Evolutionary conservation across 2,797 vertebrate species (phyloP).

Genomic region (Cryptoblepharus egeriae): DNA sequence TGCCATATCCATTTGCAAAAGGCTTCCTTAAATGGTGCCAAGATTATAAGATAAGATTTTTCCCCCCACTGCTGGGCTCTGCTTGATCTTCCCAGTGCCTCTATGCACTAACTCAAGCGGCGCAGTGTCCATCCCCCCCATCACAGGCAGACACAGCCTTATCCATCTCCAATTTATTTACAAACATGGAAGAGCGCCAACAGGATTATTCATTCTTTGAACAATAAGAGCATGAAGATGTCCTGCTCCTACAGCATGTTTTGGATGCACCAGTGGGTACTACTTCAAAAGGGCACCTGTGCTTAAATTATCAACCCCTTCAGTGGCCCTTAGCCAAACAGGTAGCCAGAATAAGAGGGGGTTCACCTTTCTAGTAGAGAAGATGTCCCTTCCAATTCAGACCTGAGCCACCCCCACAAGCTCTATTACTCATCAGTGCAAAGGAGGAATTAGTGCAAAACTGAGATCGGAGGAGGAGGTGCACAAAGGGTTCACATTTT

Average conservation of each 20-base stretch:
- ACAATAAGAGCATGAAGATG: neutral
- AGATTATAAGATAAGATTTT: no score
- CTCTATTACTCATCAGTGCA: neutral
- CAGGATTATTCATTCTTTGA: neutral
- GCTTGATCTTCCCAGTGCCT: no score
- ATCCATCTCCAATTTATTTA: constrained; percentile 26
- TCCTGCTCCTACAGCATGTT: neutral
- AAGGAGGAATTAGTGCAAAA: constrained; percentile 14
- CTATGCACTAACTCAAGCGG: no score
- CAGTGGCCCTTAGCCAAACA: neutral
- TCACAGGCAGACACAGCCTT: neutral
- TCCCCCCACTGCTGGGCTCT: neutral
- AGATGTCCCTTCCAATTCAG: neutral
- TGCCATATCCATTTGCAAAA: no score
- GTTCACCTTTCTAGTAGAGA: neutral
- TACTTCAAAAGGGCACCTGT: neutral
- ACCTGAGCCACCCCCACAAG: neutral
- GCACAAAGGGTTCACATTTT: neutral
- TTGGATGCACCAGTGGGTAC: neutral
- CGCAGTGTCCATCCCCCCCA: no score
- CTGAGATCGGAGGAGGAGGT: neutral
- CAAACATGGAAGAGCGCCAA: constrained; percentile 21
- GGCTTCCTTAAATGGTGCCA: no score
- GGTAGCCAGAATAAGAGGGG: neutral
- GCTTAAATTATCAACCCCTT: neutral